phyloP scores from a whole-genome alignment of 2,113 vertebrate genomes.

The Phyllostomus discolor region DNA sequence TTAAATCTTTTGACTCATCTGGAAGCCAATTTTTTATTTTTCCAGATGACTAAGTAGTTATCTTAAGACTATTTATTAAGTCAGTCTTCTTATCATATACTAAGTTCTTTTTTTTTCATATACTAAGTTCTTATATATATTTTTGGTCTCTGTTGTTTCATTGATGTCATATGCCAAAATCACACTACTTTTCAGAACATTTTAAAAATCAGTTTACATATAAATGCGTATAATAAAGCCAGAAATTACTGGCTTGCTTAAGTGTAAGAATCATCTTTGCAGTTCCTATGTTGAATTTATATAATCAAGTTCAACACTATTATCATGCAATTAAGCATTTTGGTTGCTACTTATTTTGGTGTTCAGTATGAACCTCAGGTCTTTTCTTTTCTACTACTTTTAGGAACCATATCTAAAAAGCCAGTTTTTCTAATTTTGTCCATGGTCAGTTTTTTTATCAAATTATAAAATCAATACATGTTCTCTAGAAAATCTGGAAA shows the following conservation, averaged over 20 bases:
- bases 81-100: not conserved
- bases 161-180: not conserved
- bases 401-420: constrained; percentile 37
- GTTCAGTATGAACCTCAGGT: not conserved
- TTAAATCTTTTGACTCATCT: constrained; percentile 25
- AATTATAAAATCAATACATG: constrained; percentile 14
- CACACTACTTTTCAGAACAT: constrained; percentile 20
- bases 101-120: not conserved
- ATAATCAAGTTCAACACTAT: constrained; percentile 25
- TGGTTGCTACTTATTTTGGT: constrained; percentile 23
- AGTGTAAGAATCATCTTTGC: constrained; percentile 12
- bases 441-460: not conserved
- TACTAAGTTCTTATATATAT: not conserved
- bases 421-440: constrained; percentile 1
- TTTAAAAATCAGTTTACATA: constrained; percentile 36
- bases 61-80: not conserved
- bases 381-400: not conserved
- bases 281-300: constrained; percentile 35
- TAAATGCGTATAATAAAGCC: not conserved
- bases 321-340: not conserved
- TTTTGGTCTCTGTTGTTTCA: constrained; percentile 14
- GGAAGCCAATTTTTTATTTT: constrained; percentile 41
- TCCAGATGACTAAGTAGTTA: not conserved
- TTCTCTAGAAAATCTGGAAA: constrained; percentile 42
- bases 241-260: constrained; percentile 28